Base-by-base conservation (phyloP, 2,113 vertebrate genomes). In the Hassar affinis region DNA sequence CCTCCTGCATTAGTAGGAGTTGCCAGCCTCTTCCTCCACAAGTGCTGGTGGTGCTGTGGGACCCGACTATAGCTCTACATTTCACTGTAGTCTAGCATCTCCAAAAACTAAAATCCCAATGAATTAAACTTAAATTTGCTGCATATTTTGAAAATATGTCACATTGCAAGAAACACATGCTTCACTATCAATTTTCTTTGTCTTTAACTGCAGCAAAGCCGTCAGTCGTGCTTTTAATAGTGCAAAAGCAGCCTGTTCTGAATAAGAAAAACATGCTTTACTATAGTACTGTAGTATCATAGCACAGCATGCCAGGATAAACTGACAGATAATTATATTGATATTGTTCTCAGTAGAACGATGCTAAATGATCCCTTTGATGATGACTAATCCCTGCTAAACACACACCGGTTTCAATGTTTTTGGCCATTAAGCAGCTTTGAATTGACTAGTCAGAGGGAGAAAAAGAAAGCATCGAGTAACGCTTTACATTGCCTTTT, bases 341-440 rank as follows among this genome's bases (percentile, higher is more conserved):
- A 57, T 78, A 57, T 78, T 78, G 20, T 57, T 57, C 52, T 38
- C 30, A 10, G 4, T 77, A 77, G 4, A 77, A 54, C 15, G 10
- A 77, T 56, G 51, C 56, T 77, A 22, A 77, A 77, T 77, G 27
- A 77, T 52, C 74, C 49, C 17, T 35, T 51, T 77, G 49, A 77
- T 18, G 11, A 35, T 78, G 30, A 78, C 75, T 78, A 57, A 78
- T 78, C 51, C 75, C 52, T 35, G 57, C 11, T 78, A 78, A 78
- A 57, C 38, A 38, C 52, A 38, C 10, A 78, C 30, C 42, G 52
- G 33, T 57, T 57, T 38, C 22, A 38, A 42, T 57, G 74, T 77
- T 54, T 78, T 78, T 57, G 54, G 18, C 52, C 33, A 78, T 78
- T 57, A 57, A 78, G 75, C 75, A 42, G 75, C 75, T 78, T 56